Conservation (phyloP, 2,113 vertebrate species). For the Phaethornis superciliosus region DNA sequence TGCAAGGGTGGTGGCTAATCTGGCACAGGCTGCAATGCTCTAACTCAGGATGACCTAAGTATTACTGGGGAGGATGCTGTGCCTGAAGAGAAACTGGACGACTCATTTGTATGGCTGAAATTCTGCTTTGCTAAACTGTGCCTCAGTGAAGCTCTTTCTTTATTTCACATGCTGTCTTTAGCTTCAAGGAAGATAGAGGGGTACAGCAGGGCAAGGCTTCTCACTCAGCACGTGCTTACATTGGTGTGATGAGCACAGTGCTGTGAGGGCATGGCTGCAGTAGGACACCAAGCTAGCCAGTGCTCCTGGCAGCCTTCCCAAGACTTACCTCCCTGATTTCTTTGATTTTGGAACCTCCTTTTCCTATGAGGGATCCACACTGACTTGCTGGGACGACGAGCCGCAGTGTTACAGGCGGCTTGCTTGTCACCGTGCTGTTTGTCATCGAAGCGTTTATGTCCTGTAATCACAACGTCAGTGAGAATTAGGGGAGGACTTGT, state of each 20-base stretch:
- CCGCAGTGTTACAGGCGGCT: conserved; percentile 90
- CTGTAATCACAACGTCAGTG: conserved; percentile 71
- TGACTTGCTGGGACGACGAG: conserved; percentile 92
- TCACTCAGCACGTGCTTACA: accelerated
- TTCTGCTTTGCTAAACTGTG: neutral
- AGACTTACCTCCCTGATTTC: conserved; percentile 91
- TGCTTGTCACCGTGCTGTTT: conserved; percentile 91
- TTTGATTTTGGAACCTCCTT: conserved; percentile 95
- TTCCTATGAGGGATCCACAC: conserved; percentile 93
- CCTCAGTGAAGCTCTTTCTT: neutral
- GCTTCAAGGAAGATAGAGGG: neutral
- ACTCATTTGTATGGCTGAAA: neutral
- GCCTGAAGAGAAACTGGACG: neutral
- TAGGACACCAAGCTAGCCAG: neutral
- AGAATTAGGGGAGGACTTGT: neutral
- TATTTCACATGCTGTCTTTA: neutral
- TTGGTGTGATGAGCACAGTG: accelerated
- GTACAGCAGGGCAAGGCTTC: neutral
- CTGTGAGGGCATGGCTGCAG: accelerated
- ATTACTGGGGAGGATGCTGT: neutral
- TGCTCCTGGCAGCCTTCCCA: neutral
- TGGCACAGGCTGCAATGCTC: neutral
- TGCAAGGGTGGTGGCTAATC: neutral
- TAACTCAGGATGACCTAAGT: neutral
- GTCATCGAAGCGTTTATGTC: conserved; percentile 91